These are phyloP conservation scores for Tenthredo mesomela DNA, from an alignment of 2,888 invertebrate species.

Conservation along the genomic window DNA sequence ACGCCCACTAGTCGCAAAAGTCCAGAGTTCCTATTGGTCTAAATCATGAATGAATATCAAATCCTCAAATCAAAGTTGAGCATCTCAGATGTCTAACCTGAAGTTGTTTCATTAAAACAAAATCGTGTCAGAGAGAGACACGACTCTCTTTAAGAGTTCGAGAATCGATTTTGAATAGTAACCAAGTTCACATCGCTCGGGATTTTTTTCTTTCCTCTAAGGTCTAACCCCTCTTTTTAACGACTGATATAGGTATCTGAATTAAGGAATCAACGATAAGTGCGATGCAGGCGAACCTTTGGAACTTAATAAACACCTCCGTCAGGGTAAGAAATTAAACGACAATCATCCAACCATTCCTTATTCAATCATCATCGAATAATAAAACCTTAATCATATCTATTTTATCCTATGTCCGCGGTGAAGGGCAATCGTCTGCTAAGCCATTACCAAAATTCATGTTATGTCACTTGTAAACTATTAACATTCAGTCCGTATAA, in stretches of 20 bases:
- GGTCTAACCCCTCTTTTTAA: conserved; percentile 56
- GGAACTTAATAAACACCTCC: conserved; percentile 77
- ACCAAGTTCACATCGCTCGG: conserved; percentile 46
- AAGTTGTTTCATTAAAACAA: background rate
- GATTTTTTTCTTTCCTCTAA: conserved; percentile 53
- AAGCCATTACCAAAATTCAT: conserved; percentile 52
- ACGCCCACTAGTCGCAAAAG: background rate
- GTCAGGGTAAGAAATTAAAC: conserved; percentile 74
- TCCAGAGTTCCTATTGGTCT: conserved; percentile 6
- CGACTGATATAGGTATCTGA: conserved; percentile 10
- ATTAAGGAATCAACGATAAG: background rate
- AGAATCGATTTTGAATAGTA: background rate
- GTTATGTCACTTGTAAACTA: conserved; percentile 65
- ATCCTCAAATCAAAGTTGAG: background rate
- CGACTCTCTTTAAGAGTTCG: background rate
- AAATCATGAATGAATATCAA: background rate
- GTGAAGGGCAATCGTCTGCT: conserved; percentile 59
- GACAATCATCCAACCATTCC: background rate
- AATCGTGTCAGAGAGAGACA: background rate
- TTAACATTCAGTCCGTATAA: background rate
- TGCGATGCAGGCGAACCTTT: conserved; percentile 78
- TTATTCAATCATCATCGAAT: background rate
- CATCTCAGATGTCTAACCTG: background rate
- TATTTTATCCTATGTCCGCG: conserved; percentile 55
- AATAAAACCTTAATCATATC: background rate